A percentile compares a stretch with the other conserved stretches of the same genome.
Evolutionary conservation across 64 coral and sea anemone genomes (phyloP).

Genomic region (Stylophora pistillata): DNA sequence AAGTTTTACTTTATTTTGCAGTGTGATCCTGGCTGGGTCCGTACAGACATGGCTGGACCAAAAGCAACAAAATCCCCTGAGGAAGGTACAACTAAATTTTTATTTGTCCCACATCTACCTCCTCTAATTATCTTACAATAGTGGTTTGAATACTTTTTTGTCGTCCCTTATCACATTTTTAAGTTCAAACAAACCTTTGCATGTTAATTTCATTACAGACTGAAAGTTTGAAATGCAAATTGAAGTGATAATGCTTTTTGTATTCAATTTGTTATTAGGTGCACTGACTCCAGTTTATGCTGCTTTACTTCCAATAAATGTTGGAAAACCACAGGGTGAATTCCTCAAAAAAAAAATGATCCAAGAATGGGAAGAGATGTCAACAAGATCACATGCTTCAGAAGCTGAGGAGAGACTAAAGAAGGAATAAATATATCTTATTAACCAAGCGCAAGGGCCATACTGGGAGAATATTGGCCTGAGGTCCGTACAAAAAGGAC

Average conservation of each 20-base stretch:
- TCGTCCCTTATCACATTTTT: no score
- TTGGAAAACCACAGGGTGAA: conserved; percentile 16
- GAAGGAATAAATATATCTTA: no score
- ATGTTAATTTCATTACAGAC: no score
- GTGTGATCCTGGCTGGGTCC: conserved; percentile 82
- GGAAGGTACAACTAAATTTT: conserved; percentile 36
- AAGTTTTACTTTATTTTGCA: neutral
- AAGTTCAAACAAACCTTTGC: no score
- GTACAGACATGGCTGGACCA: conserved; percentile 83
- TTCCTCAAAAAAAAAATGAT: conserved; percentile 23
- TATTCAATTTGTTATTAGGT: neutral
- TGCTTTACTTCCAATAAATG: conserved; percentile 36
- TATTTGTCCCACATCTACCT: no score
- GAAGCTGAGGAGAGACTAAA: no score
- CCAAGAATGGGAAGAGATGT: neutral
- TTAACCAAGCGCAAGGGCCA: no score
- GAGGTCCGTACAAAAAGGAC: no score
- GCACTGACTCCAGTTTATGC: conserved; percentile 32
- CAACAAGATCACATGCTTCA: no score
- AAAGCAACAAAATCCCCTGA: conserved; percentile 35
- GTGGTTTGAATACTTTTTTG: neutral
- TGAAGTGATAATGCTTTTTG: neutral
- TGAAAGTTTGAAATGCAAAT: neutral
- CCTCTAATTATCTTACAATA: no score
- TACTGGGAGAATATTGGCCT: no score